phyloP scores from a whole-genome alignment of 2,113 vertebrate genomes.

The Ranitomeya imitator region DNA sequence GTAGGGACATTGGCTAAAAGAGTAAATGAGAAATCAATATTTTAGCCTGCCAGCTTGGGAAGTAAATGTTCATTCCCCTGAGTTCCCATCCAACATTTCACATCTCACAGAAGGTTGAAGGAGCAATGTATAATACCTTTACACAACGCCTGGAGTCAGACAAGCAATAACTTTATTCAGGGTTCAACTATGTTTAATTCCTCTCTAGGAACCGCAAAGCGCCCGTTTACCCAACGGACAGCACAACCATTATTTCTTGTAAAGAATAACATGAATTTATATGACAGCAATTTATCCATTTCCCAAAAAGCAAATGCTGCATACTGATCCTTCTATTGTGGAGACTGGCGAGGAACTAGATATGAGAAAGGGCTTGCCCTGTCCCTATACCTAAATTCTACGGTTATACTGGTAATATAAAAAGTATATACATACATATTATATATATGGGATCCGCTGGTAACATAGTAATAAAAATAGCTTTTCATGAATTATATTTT shows the following conservation, averaged over 20 bases:
- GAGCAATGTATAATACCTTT: neutral
- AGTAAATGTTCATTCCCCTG: neutral
- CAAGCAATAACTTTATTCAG: slow-evolving; percentile 18
- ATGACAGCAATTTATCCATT: neutral
- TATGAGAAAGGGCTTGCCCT: neutral
- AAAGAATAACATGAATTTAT: slow-evolving; percentile 5
- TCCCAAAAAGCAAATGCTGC: neutral
- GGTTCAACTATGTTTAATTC: slow-evolving; percentile 32
- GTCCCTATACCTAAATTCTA: neutral
- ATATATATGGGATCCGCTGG: neutral
- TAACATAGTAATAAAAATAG: neutral
- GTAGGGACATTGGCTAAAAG: neutral
- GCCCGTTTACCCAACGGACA: slow-evolving; percentile 27
- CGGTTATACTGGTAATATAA: neutral
- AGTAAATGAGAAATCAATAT: slow-evolving; percentile 7
- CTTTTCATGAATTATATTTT: neutral
- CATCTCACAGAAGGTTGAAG: neutral
- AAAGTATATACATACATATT: neutral
- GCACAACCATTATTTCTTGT: slow-evolving; percentile 31
- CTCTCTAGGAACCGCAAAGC: slow-evolving; percentile 8
- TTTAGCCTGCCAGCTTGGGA: neutral
- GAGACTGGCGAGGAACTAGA: neutral
- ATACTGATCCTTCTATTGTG: neutral
- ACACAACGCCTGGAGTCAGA: neutral
- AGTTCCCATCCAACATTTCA: neutral